Base-by-base conservation (phyloP, 2,113 vertebrate genomes). In the Colinus virginianus region DNA sequence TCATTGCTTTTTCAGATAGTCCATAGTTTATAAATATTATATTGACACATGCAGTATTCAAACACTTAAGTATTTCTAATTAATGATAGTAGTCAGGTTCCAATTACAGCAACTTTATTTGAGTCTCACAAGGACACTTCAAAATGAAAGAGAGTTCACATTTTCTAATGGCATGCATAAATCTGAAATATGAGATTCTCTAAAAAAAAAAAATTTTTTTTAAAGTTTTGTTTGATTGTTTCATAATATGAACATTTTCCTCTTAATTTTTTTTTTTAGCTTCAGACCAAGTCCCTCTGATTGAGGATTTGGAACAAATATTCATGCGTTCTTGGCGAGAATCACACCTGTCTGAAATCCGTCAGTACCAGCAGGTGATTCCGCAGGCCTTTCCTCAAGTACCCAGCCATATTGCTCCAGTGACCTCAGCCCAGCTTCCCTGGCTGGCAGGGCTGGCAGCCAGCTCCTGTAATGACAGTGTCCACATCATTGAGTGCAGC, bases 291-390 rank as follows among this genome's bases (percentile, higher is more conserved):
- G 98, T 99, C 34, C 99, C 99, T 17, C 95, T 99, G 91, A 98
- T 99, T 91, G 99, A 99, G 90, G 99, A 99, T 92, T 95, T 99
- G 97, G 99, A 99, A 94, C 99, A 99, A 94, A 99, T 99, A 93
- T 98, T 99, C 95, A 99, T 99, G 98, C 98, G 98, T 71, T 99
- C 99, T 0, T 99, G 99, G 99, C 97, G 98, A 1, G 99, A 99
- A 68, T 99, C 99, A 0, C 99, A 99, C 94, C 98, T 99, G 56
- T 98, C 98, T 1, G 99, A 99, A 95, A 98, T 99, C 88, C 98
- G 98, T 18, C 99, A 99, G 95, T 98, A 98, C 97, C 99, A 98
- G 88, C 99, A 98, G 93, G 97, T 96, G 30, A 56, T 92, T 22
- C 94, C 97, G 2, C 98, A 98, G 95, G 79, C 95, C 26, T 97